Evolutionary conservation across 2,888 invertebrate species (phyloP), one percentile per base, ranked within the genome.

Genomic region (Helleia helle): DNA sequence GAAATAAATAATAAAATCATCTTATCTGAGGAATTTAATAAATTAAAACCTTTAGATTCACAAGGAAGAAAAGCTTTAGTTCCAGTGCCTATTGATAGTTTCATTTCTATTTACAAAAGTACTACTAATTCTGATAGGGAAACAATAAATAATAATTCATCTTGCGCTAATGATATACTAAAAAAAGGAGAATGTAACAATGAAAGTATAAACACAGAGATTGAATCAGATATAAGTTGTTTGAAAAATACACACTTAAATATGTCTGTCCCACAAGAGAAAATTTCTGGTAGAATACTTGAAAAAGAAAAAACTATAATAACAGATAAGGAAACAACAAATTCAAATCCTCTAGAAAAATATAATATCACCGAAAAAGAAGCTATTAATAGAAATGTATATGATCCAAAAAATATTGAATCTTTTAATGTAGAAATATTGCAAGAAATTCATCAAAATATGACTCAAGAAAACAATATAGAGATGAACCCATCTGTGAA

Each of bases 1-100:
- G 25, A 14, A 8, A 30, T 27, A 24, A 39, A 37, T 42, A 42
- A 39, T 39, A 42, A 41, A 38, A 41, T 40, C 17, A 34, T 43
- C 29, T 34, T 43, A 40, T 38, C 48, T 8, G 37, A 42, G 13
- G 43, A 43, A 38, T 12, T 9, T 6, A 31, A 17, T 18, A 31
- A 1, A 18, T 11, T 34, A 18, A 11, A 7, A 11, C 34, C 34
- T 12, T 8, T 34, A 18, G 34, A 18, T 22, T 5, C 18, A 4
- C 11, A 34, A 2, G 12, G 22, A 3, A 18, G 22, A 22, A 17
- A 18, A 11, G 11, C 34, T 18, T 18, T 31, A n/a, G 31, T 31
- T 18, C 17, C 31, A 9, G 12, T 34, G n/a, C 34, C 34, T 12
- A 22, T 22, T 18, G 22, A 34, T 34, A 34, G 18, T 11, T 34